Evolutionary conservation across 2,113 vertebrate genomes (phyloP).

Genomic region (Rhea americana): DNA sequence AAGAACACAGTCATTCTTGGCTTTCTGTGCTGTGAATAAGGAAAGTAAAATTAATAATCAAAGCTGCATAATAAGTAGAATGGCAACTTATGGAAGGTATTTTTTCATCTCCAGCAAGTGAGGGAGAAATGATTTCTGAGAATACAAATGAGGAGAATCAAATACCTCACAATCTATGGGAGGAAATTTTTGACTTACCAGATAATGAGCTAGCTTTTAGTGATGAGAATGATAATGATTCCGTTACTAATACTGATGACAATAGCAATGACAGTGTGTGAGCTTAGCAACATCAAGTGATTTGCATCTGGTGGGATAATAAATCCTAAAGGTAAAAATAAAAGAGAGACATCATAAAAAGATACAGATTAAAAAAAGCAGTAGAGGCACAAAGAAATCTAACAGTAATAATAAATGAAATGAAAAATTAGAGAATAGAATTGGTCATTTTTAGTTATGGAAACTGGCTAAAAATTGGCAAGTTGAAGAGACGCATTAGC

Average conservation of each 20-base stretch:
- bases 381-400: neutral
- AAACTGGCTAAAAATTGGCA: neutral
- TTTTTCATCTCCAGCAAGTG: conserved; percentile 65
- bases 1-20: conserved; percentile 46
- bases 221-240: conserved; percentile 72
- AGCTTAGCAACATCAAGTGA: conserved; percentile 21
- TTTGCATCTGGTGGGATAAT: conserved; percentile 36
- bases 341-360: conserved; percentile 21
- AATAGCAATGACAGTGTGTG: conserved; percentile 47
- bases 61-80: conserved; percentile 59
- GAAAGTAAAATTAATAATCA: conserved; percentile 67
- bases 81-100: conserved; percentile 51
- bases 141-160: conserved; percentile 72
- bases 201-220: conserved; percentile 67
- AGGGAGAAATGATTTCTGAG: conserved; percentile 53
- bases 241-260: conserved; percentile 60
- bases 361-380: neutral
- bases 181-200: conserved; percentile 72
- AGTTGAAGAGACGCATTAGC: neutral
- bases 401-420: neutral
- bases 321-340: conserved; percentile 44
- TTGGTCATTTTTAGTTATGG: neutral
- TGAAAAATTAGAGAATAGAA: neutral
- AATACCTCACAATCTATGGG: conserved; percentile 52
- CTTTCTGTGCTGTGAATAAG: conserved; percentile 2